Evolutionary conservation across 2,797 vertebrate species (phyloP).

Genomic region (Sebastes hubbsi): DNA sequence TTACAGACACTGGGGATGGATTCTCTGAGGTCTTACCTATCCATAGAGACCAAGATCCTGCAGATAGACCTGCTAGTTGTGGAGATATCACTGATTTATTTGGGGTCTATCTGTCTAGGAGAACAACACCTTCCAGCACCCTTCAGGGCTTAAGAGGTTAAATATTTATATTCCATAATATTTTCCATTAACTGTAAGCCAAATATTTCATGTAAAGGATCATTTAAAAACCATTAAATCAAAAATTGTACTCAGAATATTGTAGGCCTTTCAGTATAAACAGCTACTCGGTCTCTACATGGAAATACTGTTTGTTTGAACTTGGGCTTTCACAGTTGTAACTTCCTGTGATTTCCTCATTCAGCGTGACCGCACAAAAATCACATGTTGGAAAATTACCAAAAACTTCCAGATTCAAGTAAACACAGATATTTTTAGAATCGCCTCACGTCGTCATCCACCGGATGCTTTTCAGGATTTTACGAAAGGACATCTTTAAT

Average conservation of each 20-base stretch:
- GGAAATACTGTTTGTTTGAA: background rate
- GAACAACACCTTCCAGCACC: no score
- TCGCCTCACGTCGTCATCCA: background rate
- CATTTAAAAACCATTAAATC: background rate
- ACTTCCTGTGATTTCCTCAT: constrained; percentile 8
- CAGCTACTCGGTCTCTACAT: background rate
- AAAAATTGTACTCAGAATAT: background rate
- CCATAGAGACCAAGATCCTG: no score
- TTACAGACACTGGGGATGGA: no score
- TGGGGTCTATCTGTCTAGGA: no score
- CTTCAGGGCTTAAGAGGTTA: no score
- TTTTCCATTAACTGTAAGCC: background rate
- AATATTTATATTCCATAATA: background rate
- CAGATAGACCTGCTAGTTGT: no score
- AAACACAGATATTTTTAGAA: constrained; percentile 1
- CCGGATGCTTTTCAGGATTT: background rate
- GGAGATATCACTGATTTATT: no score
- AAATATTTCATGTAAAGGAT: background rate
- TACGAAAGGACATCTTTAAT: background rate
- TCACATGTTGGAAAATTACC: background rate
- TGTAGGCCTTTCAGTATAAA: background rate
- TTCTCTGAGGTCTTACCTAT: no score
- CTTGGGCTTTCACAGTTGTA: background rate
- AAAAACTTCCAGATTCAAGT: background rate
- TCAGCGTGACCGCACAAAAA: background rate